phyloP scores from a whole-genome alignment of 1,140 invertebrate genomes.

The Akabosia matsudoensis region DNA sequence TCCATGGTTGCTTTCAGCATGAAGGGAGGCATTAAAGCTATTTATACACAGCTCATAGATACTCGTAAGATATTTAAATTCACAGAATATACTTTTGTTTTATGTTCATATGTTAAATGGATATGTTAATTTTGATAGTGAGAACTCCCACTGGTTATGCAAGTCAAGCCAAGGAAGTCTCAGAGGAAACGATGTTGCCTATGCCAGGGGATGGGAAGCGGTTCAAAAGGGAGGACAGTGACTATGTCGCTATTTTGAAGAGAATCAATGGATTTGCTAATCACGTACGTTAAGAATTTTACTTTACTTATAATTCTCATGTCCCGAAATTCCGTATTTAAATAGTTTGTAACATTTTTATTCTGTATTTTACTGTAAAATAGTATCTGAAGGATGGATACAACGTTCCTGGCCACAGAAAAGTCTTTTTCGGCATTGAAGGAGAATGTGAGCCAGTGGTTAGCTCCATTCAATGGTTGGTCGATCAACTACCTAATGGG shows the following conservation, averaged over 20 bases:
- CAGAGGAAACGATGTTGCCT: constrained; percentile 36
- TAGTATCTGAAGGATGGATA: constrained; percentile 27
- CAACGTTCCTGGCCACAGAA: not conserved
- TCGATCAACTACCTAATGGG: not conserved
- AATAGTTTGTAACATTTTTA: no score
- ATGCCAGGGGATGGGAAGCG: constrained; percentile 31
- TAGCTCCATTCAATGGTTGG: not conserved
- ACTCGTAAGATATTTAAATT: constrained; percentile 28
- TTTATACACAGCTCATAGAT: constrained; percentile 38
- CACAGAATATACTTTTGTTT: not conserved
- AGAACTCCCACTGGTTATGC: constrained; percentile 34
- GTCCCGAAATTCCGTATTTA: no score
- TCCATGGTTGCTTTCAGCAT: constrained; percentile 36
- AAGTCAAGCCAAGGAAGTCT: constrained; percentile 33
- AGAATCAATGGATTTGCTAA: constrained; percentile 31
- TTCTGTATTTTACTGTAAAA: no score
- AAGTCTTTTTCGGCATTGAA: not conserved
- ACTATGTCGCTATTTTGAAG: constrained; percentile 34
- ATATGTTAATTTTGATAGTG: not conserved
- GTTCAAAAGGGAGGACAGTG: not conserved
- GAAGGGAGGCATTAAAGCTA: constrained; percentile 6
- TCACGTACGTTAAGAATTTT: no score
- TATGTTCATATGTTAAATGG: no score
- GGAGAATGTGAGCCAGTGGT: not conserved
- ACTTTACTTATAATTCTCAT: no score